phyloP scores from a whole-genome alignment of 2,888 invertebrate genomes.

The Mesochorus sp. region DNA sequence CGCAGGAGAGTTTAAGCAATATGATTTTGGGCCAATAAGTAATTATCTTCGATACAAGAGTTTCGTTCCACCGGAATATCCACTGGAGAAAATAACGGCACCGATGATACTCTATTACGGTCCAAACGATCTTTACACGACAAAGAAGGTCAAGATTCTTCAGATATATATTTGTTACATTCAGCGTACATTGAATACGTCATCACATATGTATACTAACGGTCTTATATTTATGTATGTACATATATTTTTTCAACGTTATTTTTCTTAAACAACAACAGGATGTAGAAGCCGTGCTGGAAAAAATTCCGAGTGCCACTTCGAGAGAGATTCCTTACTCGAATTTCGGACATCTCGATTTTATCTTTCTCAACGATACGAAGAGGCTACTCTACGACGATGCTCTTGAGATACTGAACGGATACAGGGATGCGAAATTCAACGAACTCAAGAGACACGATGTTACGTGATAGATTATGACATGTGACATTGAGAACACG shows the following conservation, averaged over 20 bases:
- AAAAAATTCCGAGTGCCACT: conserved; percentile 61
- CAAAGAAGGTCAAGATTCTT: conserved; percentile 65
- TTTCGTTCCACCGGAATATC: conserved; percentile 73
- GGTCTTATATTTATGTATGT: too few species aligned
- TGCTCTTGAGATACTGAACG: conserved; percentile 50
- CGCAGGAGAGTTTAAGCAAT: conserved; percentile 68
- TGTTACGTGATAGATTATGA: conserved; percentile 27
- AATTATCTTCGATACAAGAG: conserved; percentile 67
- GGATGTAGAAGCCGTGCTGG: conserved; percentile 64
- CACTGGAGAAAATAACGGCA: conserved; percentile 72
- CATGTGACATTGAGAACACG: neutral
- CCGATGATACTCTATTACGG: conserved; percentile 73
- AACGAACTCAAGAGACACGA: conserved; percentile 26
- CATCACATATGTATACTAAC: conserved; percentile 1
- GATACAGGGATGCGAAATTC: conserved; percentile 27
- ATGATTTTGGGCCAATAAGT: conserved; percentile 67
- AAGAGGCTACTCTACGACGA: conserved; percentile 63
- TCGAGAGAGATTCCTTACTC: conserved; percentile 59
- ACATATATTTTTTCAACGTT: neutral
- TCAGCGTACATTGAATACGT: conserved; percentile 15
- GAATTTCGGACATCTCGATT: conserved; percentile 69
- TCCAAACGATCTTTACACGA: conserved; percentile 64
- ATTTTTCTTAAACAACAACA: conserved; percentile 37
- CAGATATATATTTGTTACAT: conserved; percentile 6
- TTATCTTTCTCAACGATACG: conserved; percentile 63